A percentile compares a stretch with the other conserved stretches of the same genome.
Conservation (phyloP, 2,113 vertebrate species). For the Mohoua ochrocephala region DNA sequence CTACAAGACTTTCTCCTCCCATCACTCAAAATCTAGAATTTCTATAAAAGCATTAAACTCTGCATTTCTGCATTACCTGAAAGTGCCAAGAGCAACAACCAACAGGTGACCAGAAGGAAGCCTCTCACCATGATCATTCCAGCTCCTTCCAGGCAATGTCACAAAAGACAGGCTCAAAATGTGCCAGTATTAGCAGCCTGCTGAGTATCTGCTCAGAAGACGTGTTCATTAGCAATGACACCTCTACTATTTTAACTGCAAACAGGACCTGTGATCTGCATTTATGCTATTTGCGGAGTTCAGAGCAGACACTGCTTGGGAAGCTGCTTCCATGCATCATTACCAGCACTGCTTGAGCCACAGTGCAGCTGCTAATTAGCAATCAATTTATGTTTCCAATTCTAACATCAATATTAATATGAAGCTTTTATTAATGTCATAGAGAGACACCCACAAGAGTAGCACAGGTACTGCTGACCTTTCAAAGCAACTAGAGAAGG, state of each 20-base stretch:
- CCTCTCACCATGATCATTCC: not conserved
- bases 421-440: not conserved
- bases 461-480: not conserved
- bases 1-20: not conserved
- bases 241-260: not conserved
- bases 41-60: not conserved
- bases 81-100: not conserved
- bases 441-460: not conserved
- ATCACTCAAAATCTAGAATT: not conserved
- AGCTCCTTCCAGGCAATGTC: not conserved
- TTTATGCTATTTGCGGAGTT: not conserved
- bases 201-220: not conserved
- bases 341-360: not conserved
- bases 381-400: conserved; percentile 13
- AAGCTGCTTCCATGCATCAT: not conserved
- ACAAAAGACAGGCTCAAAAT: not conserved
- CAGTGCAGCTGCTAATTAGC: conserved; percentile 22
- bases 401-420: not conserved
- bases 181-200: not conserved
- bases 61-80: not conserved
- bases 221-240: not conserved
- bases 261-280: not conserved
- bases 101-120: not conserved
- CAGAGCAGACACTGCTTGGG: not conserved
- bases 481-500: not conserved